Conservation (phyloP, 2,113 vertebrate species). For the Sardina pilchardus region DNA sequence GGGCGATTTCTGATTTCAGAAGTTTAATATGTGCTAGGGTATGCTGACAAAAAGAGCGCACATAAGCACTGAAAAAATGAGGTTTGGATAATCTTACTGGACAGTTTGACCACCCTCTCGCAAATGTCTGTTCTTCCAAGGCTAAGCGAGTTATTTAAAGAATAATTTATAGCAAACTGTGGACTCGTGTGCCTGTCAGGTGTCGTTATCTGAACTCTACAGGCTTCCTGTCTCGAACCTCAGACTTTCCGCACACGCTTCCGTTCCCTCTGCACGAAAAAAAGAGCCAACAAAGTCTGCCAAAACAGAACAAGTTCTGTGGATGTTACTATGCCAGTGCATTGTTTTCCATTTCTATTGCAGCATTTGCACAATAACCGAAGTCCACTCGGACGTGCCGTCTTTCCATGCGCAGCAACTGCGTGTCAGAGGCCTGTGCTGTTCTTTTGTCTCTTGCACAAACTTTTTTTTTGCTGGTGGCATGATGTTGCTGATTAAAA, state of each 20-base stretch:
- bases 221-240: constrained; percentile 79
- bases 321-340: constrained; percentile 43
- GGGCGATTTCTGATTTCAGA: not conserved
- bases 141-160: constrained; percentile 68
- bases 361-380: not conserved
- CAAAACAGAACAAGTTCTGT: constrained; percentile 46
- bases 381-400: not conserved
- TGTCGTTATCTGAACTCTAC: constrained; percentile 77
- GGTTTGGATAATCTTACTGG: not conserved
- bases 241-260: constrained; percentile 78
- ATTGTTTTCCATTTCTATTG: constrained; percentile 40
- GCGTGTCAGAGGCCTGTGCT: not conserved
- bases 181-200: constrained; percentile 72
- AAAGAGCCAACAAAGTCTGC: constrained; percentile 49
- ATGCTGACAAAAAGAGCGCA: not conserved
- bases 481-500: constrained; percentile 47
- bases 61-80: not conserved
- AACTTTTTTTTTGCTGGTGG: not conserved
- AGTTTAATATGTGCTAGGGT: not conserved
- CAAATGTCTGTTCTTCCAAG: not conserved
- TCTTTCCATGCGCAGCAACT: not conserved
- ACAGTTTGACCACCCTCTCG: not conserved
- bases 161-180: constrained; percentile 68
- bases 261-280: constrained; percentile 61
- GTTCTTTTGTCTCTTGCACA: constrained; percentile 12